phyloP scores from a whole-genome alignment of 2,113 vertebrate genomes.

The Cygnus buccinator region DNA sequence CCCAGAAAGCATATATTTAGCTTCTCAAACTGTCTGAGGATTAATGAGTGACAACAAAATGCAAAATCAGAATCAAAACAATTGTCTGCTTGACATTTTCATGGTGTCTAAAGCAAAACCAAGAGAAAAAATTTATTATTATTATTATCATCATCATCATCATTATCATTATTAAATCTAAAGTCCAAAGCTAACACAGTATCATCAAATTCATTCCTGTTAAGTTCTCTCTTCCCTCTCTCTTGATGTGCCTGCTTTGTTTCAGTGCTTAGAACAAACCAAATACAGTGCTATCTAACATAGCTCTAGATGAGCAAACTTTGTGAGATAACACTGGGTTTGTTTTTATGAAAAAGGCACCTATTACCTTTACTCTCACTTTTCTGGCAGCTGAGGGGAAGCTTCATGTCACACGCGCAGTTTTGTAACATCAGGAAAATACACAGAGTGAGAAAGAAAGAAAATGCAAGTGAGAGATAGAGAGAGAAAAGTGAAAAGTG shows the following conservation, averaged over 20 bases:
- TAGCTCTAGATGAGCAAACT: background rate
- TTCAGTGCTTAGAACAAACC: background rate
- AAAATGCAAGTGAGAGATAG: background rate
- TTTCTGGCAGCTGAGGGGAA: background rate
- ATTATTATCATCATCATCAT: background rate
- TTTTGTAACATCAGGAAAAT: background rate
- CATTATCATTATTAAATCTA: background rate
- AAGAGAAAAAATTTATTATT: background rate
- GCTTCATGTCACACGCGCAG: background rate
- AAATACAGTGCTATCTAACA: no score
- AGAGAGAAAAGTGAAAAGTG: background rate
- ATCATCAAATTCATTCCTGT: background rate
- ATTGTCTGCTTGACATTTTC: background rate
- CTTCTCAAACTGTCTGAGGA: background rate
- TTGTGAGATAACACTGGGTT: background rate
- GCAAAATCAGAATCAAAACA: background rate
- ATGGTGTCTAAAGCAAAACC: background rate
- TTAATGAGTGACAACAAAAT: background rate
- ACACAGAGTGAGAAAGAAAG: background rate
- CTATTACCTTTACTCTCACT: background rate
- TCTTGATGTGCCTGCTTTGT: background rate
- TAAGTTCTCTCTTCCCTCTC: background rate
- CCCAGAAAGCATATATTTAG: background rate
- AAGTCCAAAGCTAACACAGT: background rate
- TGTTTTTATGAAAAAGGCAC: background rate